Evolutionary conservation across 2,888 invertebrate species (phyloP).

Genomic region (Netelia virgata): DNA sequence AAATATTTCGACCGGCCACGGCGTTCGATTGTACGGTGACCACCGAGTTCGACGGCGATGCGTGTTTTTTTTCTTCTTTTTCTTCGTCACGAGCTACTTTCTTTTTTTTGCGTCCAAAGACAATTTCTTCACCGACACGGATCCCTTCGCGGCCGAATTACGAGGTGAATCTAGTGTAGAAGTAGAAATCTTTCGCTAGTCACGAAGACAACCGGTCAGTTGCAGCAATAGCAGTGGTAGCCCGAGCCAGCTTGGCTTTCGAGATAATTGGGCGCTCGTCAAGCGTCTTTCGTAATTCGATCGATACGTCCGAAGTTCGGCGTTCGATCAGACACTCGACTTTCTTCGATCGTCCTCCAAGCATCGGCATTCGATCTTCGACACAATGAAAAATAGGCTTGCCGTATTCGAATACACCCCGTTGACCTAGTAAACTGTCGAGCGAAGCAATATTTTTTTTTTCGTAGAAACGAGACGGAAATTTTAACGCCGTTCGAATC

Average conservation of each 20-base stretch:
- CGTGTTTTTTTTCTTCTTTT: not conserved
- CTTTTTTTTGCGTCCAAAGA: slow-evolving; percentile 14
- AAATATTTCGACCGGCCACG: too few relatives aligned
- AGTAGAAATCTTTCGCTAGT: slow-evolving; percentile 54
- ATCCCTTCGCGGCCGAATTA: slow-evolving; percentile 5
- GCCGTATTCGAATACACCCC: too few relatives aligned
- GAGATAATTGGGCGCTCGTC: not conserved
- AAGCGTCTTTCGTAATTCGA: slow-evolving; percentile 43
- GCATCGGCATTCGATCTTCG: too few relatives aligned
- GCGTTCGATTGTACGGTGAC: not conserved
- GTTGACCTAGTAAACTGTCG: too few relatives aligned
- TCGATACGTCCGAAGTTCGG: slow-evolving; percentile 16
- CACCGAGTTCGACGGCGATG: not conserved
- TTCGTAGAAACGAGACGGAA: too few relatives aligned
- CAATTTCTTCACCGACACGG: slow-evolving; percentile 21
- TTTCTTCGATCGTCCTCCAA: too few relatives aligned
- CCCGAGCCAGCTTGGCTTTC: slow-evolving; percentile 11
- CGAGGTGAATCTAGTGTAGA: slow-evolving; percentile 38
- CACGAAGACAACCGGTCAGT: slow-evolving; percentile 17
- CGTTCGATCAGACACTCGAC: not conserved
- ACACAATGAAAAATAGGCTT: too few relatives aligned
- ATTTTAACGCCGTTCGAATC: too few relatives aligned
- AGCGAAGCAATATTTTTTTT: too few relatives aligned
- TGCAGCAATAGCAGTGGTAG: slow-evolving; percentile 19
- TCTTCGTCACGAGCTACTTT: slow-evolving; percentile 53